A percentile compares a stretch with the other conserved stretches of the same genome.
phyloP scores from a whole-genome alignment of 2,888 invertebrate genomes.

The Beris chalybata region DNA sequence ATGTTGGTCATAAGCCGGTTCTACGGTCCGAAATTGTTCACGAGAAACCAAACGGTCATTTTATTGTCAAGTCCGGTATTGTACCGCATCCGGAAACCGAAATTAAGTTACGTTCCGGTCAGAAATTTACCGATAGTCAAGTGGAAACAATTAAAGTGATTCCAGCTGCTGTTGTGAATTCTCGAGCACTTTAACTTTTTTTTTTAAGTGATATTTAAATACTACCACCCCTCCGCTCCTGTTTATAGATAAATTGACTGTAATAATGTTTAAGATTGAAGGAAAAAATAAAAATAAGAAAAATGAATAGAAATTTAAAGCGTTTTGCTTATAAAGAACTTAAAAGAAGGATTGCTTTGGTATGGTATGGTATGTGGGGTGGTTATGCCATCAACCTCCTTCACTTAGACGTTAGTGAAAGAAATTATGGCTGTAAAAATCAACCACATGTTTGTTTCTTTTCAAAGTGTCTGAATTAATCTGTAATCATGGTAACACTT shows the following conservation, averaged over 20 bases:
- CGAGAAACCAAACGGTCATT: constrained; percentile 30
- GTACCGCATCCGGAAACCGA: constrained; percentile 14
- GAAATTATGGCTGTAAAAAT: no score
- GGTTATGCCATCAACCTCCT: no score
- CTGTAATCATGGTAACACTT: no score
- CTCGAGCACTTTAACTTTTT: constrained; percentile 19
- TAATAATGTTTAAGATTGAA: constrained; percentile 24
- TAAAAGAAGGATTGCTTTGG: no score
- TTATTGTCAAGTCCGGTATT: constrained; percentile 29
- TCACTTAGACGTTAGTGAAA: no score
- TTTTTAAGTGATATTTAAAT: constrained; percentile 8
- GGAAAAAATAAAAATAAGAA: constrained; percentile 19
- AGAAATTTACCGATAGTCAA: constrained; percentile 6
- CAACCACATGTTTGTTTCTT: no score
- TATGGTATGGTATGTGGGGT: no score
- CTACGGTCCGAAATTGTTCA: constrained; percentile 24
- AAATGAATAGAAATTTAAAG: constrained; percentile 1
- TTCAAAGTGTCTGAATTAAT: no score
- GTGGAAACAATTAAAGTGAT: constrained; percentile 17
- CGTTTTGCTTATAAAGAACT: no score
- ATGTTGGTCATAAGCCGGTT: constrained; percentile 10
- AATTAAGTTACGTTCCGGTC: neutral
- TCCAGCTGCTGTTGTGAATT: constrained; percentile 19
- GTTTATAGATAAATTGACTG: constrained; percentile 21
- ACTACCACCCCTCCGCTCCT: neutral